Evolutionary conservation across 2,888 invertebrate species (phyloP).

Genomic region (Steinernema carpocapsae): DNA sequence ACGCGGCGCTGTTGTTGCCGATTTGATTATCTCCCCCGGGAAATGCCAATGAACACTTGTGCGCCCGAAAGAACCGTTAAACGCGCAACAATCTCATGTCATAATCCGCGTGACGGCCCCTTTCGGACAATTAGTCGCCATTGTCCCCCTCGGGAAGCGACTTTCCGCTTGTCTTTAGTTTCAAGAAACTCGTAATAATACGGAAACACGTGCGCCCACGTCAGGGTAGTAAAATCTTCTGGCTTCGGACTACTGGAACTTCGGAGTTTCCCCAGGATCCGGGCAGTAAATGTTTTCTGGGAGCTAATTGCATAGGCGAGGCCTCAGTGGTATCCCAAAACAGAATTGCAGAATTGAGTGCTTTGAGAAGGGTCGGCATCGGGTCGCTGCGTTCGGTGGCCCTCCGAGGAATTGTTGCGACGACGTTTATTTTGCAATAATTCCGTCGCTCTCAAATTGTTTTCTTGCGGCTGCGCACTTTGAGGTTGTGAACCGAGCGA

Average conservation of each 20-base stretch:
- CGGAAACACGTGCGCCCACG: no score
- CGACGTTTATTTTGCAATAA: conserved; percentile 27
- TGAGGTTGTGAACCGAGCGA: conserved; percentile 6
- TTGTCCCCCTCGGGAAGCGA: conserved; percentile 30
- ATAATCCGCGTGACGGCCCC: conserved; percentile 27
- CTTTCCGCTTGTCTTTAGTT: not conserved
- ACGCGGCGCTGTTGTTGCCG: conserved; percentile 6
- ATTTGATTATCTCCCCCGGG: conserved; percentile 29
- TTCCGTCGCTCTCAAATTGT: conserved; percentile 25
- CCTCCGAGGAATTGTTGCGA: conserved; percentile 15
- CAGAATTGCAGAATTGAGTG: conserved; percentile 26
- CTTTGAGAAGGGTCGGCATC: not conserved
- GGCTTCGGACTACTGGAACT: not conserved
- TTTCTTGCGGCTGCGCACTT: conserved; percentile 26
- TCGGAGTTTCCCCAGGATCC: not conserved
- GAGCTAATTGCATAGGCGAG: conserved; percentile 30
- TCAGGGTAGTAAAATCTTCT: no score
- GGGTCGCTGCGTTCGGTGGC: conserved; percentile 28
- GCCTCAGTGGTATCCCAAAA: conserved; percentile 23
- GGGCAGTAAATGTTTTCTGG: conserved; percentile 14
- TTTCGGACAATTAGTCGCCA: conserved; percentile 24
- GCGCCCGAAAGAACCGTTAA: conserved; percentile 7
- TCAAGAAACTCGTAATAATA: no score
- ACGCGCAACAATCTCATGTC: conserved; percentile 33
- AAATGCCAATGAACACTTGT: conserved; percentile 28